A percentile compares a stretch with the other conserved stretches of the same genome.
phyloP scores from a whole-genome alignment of 2,888 invertebrate genomes.

The Mycalesis mineus region DNA sequence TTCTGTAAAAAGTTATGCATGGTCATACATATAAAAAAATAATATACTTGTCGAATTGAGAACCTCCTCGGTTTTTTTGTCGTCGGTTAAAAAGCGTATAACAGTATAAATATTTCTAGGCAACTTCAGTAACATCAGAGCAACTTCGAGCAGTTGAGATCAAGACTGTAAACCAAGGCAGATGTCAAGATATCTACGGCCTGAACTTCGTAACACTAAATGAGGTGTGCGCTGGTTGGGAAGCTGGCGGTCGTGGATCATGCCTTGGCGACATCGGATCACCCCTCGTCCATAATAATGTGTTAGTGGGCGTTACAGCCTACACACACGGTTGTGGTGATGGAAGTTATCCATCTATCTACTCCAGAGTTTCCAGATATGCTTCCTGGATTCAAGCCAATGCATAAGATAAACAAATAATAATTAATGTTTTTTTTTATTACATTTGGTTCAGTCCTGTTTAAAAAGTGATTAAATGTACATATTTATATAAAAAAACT shows the following conservation, averaged over 20 bases:
- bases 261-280: background rate
- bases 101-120: background rate
- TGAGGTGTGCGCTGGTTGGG: constrained; percentile 1
- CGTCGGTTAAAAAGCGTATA: too few relatives aligned
- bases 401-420: background rate
- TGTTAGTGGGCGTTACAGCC: background rate
- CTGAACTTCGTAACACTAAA: background rate
- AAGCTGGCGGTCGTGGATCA: background rate
- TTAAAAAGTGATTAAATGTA: too few relatives aligned
- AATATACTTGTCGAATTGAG: too few relatives aligned
- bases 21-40: too few relatives aligned
- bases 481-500: too few relatives aligned
- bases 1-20: too few relatives aligned
- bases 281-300: background rate
- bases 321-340: background rate
- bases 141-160: constrained; percentile 10
- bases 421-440: too few relatives aligned
- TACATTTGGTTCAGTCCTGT: too few relatives aligned
- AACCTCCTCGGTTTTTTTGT: too few relatives aligned
- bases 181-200: constrained; percentile 2
- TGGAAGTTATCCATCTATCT: background rate
- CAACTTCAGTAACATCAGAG: background rate
- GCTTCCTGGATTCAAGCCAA: background rate
- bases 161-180: constrained; percentile 11
- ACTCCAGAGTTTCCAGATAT: background rate